These are phyloP conservation scores for Papilio gigon DNA, from an alignment of 2,888 invertebrate genomes.

Conservation along the genomic window DNA sequence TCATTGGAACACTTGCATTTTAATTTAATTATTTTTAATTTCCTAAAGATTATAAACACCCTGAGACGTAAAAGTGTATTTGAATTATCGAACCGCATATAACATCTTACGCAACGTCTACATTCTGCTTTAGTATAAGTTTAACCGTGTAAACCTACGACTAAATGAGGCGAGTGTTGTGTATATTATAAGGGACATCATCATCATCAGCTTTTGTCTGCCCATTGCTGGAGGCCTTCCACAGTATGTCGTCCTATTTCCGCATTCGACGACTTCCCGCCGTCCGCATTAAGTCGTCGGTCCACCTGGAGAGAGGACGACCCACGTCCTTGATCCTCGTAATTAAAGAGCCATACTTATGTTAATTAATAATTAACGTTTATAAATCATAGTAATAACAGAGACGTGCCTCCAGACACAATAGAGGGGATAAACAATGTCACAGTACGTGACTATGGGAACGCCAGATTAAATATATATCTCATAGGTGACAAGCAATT, in stretches of 20 bases:
- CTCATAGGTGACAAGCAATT: conserved; percentile 33
- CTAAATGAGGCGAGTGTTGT: too few species aligned
- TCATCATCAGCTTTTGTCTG: too few species aligned
- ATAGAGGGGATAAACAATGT: conserved; percentile 29
- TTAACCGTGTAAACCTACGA: too few species aligned
- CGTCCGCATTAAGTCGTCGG: too few species aligned
- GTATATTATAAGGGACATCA: background rate
- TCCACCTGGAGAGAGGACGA: too few species aligned
- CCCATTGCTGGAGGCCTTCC: too few species aligned
- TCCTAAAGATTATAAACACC: background rate
- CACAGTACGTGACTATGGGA: conserved; percentile 32
- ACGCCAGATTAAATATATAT: conserved; percentile 34
- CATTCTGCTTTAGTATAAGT: too few species aligned
- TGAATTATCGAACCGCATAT: background rate
- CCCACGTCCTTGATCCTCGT: too few species aligned
- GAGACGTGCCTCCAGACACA: conserved; percentile 23
- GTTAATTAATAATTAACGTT: conserved; percentile 3
- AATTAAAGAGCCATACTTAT: background rate
- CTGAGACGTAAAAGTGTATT: background rate
- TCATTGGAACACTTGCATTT: background rate
- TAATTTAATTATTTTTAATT: background rate
- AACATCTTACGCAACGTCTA: background rate
- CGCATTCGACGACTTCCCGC: too few species aligned
- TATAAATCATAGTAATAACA: conserved; percentile 15
- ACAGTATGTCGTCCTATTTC: too few species aligned